Base-by-base conservation (phyloP, 2,888 invertebrate genomes). In the Caenorhabditis macrosperma region DNA sequence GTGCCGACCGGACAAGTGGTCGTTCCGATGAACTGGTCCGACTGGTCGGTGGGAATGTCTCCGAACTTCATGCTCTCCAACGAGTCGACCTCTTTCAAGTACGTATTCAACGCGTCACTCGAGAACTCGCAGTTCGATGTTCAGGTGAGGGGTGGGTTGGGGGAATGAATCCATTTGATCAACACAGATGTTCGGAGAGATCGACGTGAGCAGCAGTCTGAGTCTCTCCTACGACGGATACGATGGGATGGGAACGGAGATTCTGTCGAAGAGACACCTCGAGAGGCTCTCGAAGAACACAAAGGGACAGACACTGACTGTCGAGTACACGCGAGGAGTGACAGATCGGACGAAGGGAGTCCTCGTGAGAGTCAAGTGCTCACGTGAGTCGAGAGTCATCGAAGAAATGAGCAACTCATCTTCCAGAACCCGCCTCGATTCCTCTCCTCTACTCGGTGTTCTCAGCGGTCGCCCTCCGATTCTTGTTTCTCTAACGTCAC, bases 1-100 rank as follows among this genome's bases (percentile, higher is more conserved):
- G 64, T 57, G 0, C 64, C 63, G 33, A 52, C 15, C 1, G 28
- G n/a, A 15, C 9, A 59, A 15, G 41, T 63, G 0, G 35, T 66
- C 4, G 33, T 81, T 38, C 50, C 54, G 22, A 75, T 81, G 59
- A 61, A 71, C 22, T 79, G 81, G 79, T 38, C 60, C 0, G 81
- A 83, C 28, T 66, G 67, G 60, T 67, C 71, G 7, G 41, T 83
- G 3, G 81, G 72, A 50, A 83, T 81, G 81, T 79, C 79, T 1
- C 61, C 57, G 2, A 75, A 78, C 41, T 83, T 79, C 59, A 78
- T 61, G 76, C 50, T 71, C 10, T 28, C 64, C 26, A 74, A 64
- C 30, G 55, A 64, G 41, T 50, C 82, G 20, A 52, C 26, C n/a
- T 72, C 79, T 0, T 63, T 76, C 59, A 60, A 44, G 30, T 76